These are phyloP conservation scores for Sweltsa coloradensis DNA, from an alignment of 1,140 invertebrate species.

Conservation along the genomic window DNA sequence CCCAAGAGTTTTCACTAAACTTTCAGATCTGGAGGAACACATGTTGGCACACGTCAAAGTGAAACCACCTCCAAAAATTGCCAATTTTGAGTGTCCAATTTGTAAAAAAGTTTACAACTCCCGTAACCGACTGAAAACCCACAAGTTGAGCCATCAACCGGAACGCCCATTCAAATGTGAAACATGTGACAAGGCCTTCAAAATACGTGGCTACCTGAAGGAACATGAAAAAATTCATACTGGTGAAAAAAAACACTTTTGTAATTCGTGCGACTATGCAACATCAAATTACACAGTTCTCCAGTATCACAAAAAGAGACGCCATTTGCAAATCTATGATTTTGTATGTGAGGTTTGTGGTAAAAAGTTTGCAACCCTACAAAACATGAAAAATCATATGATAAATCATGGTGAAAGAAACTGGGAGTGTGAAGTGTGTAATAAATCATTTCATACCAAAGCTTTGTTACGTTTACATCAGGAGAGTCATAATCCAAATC, in stretches of 20 bases:
- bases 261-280: conserved; percentile 44
- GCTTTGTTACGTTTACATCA: too few species aligned
- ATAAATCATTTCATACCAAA: conserved; percentile 10
- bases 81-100: too few species aligned
- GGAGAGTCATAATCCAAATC: too few species aligned
- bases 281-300: background rate
- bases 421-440: conserved; percentile 11
- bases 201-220: conserved; percentile 29
- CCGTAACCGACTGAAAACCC: too few species aligned
- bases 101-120: too few species aligned
- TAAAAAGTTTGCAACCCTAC: conserved; percentile 23
- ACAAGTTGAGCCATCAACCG: too few species aligned
- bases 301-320: background rate
- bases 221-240: conserved; percentile 39
- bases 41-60: too few species aligned
- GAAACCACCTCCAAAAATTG: too few species aligned
- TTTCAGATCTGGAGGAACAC: conserved; percentile 32
- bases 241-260: conserved; percentile 61
- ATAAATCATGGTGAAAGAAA: conserved; percentile 14
- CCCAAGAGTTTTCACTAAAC: background rate
- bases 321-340: conserved; percentile 11
- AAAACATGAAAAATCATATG: conserved; percentile 34
- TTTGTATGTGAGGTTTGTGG: conserved; percentile 28
- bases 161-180: conserved; percentile 40
- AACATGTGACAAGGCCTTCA: conserved; percentile 28